Evolutionary conservation across 1,140 invertebrate species (phyloP).

Genomic region (Protaetia brevitarsis): DNA sequence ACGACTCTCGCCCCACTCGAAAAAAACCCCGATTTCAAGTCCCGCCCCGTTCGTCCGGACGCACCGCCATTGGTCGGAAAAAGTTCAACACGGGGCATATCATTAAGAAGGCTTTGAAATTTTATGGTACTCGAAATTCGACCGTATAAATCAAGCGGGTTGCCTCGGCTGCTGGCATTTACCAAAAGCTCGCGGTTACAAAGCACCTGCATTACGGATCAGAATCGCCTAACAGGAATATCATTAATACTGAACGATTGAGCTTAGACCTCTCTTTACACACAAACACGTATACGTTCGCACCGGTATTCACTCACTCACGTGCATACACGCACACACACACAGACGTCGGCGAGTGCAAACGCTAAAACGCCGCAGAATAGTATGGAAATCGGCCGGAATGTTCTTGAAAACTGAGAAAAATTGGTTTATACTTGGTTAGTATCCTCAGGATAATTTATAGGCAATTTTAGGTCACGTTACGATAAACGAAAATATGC

Average conservation of each 20-base stretch:
- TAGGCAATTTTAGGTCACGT: constrained; percentile 33
- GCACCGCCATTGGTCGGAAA: constrained; percentile 44
- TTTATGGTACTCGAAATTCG: constrained; percentile 44
- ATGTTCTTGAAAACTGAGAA: constrained; percentile 41
- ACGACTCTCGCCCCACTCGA: constrained; percentile 35
- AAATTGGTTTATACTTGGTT: constrained; percentile 38
- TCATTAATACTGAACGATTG: constrained; percentile 43
- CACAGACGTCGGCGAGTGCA: background rate
- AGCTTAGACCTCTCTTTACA: constrained; percentile 30
- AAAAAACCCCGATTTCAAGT: constrained; percentile 37
- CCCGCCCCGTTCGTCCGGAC: constrained; percentile 31
- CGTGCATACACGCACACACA: background rate
- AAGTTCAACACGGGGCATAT: constrained; percentile 45
- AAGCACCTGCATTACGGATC: constrained; percentile 29
- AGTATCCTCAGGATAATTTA: constrained; percentile 36
- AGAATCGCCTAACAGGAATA: constrained; percentile 31
- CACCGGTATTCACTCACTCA: constrained; percentile 10
- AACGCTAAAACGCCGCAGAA: constrained; percentile 3
- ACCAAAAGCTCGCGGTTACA: constrained; percentile 27
- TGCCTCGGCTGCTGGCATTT: constrained; percentile 30
- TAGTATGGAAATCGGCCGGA: constrained; percentile 26
- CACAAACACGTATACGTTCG: background rate
- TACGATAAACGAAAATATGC: constrained; percentile 25
- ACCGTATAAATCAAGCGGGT: constrained; percentile 45
- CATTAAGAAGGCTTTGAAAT: constrained; percentile 48